These are phyloP conservation scores for Pygoscelis antarcticus DNA, from an alignment of 2,113 vertebrate species.

Conservation along the genomic window DNA sequence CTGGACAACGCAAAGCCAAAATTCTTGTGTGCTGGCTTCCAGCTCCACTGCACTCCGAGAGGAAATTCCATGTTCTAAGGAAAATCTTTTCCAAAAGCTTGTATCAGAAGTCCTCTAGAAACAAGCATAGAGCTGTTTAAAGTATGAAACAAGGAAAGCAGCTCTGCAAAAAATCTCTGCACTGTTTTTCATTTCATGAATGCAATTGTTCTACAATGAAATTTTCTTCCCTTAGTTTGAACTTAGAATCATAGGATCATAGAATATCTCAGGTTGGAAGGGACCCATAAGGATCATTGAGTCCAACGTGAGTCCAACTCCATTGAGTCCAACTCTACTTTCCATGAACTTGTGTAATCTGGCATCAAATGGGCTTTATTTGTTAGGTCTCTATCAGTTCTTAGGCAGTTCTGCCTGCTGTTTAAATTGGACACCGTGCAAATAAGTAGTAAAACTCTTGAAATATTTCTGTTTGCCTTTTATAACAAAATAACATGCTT, in stretches of 20 bases:
- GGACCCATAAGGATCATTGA: background rate
- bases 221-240: background rate
- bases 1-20: background rate
- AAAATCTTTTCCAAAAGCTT: background rate
- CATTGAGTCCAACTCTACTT: rapidly evolving
- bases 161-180: background rate
- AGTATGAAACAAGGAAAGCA: background rate
- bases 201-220: background rate
- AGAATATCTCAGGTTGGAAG: background rate
- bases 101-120: background rate
- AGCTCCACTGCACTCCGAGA: background rate
- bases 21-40: background rate
- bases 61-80: background rate
- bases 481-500: background rate
- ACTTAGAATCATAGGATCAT: background rate
- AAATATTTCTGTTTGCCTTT: background rate
- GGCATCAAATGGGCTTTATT: background rate
- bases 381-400: background rate
- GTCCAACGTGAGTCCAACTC: background rate
- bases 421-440: background rate
- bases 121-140: background rate
- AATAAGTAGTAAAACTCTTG: background rate
- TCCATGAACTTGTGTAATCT: background rate
- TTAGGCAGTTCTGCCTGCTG: background rate
- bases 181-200: background rate